A percentile compares a stretch with the other conserved stretches of the same genome.
phyloP scores from a whole-genome alignment of 1,140 invertebrate species.

The Sitodiplosis mosellana region DNA sequence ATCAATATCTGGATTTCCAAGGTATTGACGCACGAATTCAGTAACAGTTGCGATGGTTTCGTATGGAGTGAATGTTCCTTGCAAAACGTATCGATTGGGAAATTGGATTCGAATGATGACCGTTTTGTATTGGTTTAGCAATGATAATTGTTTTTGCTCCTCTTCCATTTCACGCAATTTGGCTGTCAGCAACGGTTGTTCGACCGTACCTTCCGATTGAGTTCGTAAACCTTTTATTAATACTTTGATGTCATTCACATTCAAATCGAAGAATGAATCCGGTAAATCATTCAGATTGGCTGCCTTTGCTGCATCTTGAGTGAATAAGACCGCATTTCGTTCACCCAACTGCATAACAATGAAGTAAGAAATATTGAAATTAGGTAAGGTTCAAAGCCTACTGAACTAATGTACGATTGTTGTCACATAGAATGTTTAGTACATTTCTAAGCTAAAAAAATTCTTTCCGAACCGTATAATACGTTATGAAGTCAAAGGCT shows the following conservation, averaged over 20 bases:
- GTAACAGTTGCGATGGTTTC: constrained; percentile 46
- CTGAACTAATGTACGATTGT: too few species aligned
- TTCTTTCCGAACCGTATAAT: not conserved
- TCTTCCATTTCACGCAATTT: constrained; percentile 38
- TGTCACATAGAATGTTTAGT: too few species aligned
- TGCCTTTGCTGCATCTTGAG: constrained; percentile 34
- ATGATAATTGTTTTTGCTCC: constrained; percentile 34
- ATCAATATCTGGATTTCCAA: constrained; percentile 34
- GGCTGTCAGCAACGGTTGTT: constrained; percentile 45
- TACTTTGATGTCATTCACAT: constrained; percentile 52
- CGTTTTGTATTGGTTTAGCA: constrained; percentile 45
- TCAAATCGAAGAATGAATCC: constrained; percentile 71
- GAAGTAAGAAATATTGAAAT: too few species aligned
- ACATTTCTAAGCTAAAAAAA: too few species aligned
- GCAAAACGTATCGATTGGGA: constrained; percentile 58
- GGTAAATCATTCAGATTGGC: constrained; percentile 41
- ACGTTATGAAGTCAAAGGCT: constrained; percentile 2
- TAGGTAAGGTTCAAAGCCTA: too few species aligned
- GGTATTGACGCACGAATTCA: constrained; percentile 47
- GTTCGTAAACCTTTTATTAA: constrained; percentile 50
- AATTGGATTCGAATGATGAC: constrained; percentile 63
- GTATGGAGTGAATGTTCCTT: constrained; percentile 52
- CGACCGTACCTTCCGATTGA: constrained; percentile 36
- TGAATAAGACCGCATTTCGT: constrained; percentile 48
- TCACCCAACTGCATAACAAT: constrained; percentile 41